Evolutionary conservation across 1,140 invertebrate genomes (phyloP).

Genomic region (Drosophila quadrilineata): DNA sequence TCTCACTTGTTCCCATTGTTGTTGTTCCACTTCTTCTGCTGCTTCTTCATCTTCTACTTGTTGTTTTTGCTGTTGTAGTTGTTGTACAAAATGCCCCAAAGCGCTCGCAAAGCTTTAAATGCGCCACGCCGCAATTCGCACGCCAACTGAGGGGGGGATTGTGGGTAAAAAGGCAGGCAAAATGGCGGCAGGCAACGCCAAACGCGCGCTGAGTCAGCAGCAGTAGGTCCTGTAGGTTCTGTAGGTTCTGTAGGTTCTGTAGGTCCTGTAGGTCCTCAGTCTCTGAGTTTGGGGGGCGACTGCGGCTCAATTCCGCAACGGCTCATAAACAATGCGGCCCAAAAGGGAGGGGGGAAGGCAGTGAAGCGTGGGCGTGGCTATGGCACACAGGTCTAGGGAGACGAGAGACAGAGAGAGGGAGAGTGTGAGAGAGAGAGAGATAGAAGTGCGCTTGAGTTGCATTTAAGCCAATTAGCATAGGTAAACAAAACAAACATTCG

Average conservation of each 20-base stretch:
- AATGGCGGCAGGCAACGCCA: not conserved
- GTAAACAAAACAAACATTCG: slow-evolving; percentile 80
- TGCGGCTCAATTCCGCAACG: slow-evolving; percentile 63
- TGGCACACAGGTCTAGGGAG: slow-evolving; percentile 40
- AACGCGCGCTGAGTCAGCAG: too few relatives aligned
- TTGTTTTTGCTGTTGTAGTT: slow-evolving; percentile 48
- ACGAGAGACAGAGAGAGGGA: too few relatives aligned
- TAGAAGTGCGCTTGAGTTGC: slow-evolving; percentile 78
- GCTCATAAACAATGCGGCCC: slow-evolving; percentile 63
- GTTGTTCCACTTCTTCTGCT: too few relatives aligned
- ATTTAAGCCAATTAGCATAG: slow-evolving; percentile 80
- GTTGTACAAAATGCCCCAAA: slow-evolving; percentile 76
- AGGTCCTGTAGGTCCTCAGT: too few relatives aligned
- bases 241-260: too few relatives aligned
- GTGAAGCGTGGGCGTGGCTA: not conserved
- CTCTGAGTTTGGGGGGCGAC: not conserved
- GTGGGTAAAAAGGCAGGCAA: not conserved
- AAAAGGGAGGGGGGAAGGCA: not conserved
- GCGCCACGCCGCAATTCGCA: slow-evolving; percentile 40
- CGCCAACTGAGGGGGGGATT: not conserved
- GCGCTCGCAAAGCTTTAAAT: slow-evolving; percentile 74
- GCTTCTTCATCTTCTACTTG: too few relatives aligned
- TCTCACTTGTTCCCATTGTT: slow-evolving; percentile 22
- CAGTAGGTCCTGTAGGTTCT: too few relatives aligned
- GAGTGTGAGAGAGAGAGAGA: too few relatives aligned